phyloP scores from a whole-genome alignment of 1,140 invertebrate genomes.

The Ips typographus region DNA sequence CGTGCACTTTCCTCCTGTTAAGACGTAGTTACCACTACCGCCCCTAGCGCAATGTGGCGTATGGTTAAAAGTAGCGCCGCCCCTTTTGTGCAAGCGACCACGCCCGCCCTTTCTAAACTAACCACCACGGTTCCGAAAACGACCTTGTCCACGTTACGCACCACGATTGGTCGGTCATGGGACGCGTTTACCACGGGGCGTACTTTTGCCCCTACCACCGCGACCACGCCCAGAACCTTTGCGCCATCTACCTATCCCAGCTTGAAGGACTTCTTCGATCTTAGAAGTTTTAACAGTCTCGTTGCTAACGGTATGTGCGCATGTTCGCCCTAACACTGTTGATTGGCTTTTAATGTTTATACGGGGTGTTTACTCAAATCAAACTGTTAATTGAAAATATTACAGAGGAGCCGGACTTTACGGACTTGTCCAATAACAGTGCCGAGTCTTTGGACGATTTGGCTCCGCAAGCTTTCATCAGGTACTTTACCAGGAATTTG shows the following conservation, averaged over 20 bases:
- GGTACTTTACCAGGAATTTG: slow-evolving; percentile 36
- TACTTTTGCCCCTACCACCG: slow-evolving; percentile 39
- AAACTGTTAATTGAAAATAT: not conserved
- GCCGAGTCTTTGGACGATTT: slow-evolving; percentile 47
- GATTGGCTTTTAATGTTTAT: not conserved
- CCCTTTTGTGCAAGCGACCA: slow-evolving; percentile 36
- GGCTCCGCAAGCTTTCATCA: slow-evolving; percentile 46
- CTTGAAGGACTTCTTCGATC: slow-evolving; percentile 43
- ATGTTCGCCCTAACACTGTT: not conserved
- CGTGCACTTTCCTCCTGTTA: not conserved
- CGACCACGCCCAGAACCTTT: slow-evolving; percentile 27
- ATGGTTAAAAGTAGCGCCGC: slow-evolving; percentile 53
- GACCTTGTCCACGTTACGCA: slow-evolving; percentile 53
- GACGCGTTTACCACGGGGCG: slow-evolving; percentile 39
- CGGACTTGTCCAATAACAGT: slow-evolving; percentile 42
- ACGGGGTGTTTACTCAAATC: not conserved
- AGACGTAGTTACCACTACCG: slow-evolving; percentile 39
- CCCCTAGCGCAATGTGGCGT: slow-evolving; percentile 43
- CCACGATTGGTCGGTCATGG: slow-evolving; percentile 38
- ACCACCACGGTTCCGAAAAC: slow-evolving; percentile 54
- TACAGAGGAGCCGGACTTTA: slow-evolving; percentile 37
- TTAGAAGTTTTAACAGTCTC: slow-evolving; percentile 44
- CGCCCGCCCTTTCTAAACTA: slow-evolving; percentile 24
- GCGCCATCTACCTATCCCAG: slow-evolving; percentile 30
- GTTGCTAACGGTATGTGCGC: slow-evolving; percentile 40